Evolutionary conservation across 1,140 invertebrate genomes (phyloP).

Genomic region (Cydia pomonella): DNA sequence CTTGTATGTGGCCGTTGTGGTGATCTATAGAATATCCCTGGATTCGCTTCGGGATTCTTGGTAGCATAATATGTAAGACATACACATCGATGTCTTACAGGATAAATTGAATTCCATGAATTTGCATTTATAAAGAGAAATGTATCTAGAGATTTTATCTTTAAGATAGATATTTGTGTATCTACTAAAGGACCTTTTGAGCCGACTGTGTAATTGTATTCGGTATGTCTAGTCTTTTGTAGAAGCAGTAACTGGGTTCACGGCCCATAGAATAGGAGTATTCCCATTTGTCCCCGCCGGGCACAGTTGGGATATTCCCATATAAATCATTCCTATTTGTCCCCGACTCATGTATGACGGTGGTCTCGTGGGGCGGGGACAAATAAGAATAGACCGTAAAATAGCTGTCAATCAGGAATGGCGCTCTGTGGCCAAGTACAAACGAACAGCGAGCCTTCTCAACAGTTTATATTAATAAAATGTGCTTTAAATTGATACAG

Average conservation of each 20-base stretch:
- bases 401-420: conserved; percentile 56
- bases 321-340: too few relatives aligned
- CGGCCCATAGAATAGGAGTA: conserved; percentile 40
- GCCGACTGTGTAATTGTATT: conserved; percentile 70
- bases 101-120: conserved; percentile 79
- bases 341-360: too few relatives aligned
- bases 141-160: conserved; percentile 79
- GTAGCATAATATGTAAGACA: conserved; percentile 77
- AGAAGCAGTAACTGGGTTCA: conserved; percentile 54
- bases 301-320: too few relatives aligned
- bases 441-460: conserved; percentile 66
- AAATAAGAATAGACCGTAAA: background rate
- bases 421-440: conserved; percentile 74
- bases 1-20: conserved; percentile 44
- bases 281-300: too few relatives aligned
- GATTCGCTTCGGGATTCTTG: conserved; percentile 47
- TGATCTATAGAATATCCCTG: background rate
- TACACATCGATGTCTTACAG: conserved; percentile 59
- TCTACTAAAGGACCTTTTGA: conserved; percentile 68
- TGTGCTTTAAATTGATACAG: background rate
- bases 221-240: conserved; percentile 75
- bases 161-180: conserved; percentile 71
- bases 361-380: too few relatives aligned
- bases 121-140: conserved; percentile 80
- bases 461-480: conserved; percentile 25